These are phyloP conservation scores for Urocolius indicus DNA, from an alignment of 2,113 vertebrate genomes.

Conservation along the genomic window DNA sequence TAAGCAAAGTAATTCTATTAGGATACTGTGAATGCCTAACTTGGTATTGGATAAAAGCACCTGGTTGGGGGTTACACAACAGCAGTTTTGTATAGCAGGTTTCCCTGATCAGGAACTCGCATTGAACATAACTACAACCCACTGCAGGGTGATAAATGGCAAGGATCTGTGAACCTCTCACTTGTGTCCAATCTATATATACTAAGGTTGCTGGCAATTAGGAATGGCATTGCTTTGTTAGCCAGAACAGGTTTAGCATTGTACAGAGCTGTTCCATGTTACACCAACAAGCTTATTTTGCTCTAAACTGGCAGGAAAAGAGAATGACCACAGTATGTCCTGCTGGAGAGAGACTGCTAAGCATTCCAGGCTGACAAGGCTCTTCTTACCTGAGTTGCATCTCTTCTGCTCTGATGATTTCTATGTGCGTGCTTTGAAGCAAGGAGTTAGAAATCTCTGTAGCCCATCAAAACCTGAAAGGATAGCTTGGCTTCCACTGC, in stretches of 20 bases:
- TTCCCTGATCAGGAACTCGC: background rate
- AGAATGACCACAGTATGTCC: rapidly evolving
- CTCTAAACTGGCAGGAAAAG: background rate
- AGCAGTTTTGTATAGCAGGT: background rate
- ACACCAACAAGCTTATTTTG: background rate
- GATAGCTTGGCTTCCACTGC: background rate
- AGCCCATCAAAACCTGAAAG: background rate
- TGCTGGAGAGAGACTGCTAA: background rate
- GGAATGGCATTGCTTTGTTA: background rate
- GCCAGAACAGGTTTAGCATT: background rate
- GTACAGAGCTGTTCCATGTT: background rate
- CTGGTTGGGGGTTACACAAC: background rate
- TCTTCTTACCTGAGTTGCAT: background rate
- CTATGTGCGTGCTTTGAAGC: background rate
- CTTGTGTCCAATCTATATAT: background rate
- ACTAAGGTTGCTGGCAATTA: background rate
- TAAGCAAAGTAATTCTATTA: background rate
- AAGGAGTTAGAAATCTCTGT: background rate
- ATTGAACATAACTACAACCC: rapidly evolving
- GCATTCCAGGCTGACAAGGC: background rate
- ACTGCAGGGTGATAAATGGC: background rate
- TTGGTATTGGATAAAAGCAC: background rate
- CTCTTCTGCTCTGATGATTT: background rate
- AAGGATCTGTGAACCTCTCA: background rate
- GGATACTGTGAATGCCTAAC: background rate